Conservation (phyloP, 2,113 vertebrate genomes). For the Syngnathus floridae region DNA sequence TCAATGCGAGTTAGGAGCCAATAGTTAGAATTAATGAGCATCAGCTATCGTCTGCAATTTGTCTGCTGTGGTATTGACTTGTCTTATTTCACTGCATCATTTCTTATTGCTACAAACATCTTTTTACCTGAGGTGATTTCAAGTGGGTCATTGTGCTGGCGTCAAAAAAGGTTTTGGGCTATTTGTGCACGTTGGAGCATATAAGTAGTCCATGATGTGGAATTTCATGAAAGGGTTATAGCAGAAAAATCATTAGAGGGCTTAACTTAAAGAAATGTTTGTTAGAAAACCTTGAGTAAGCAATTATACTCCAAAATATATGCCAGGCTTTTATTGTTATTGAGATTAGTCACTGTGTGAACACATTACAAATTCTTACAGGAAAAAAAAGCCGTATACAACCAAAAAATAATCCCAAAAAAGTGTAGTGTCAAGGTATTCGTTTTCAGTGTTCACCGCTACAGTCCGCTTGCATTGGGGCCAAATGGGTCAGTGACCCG, state of each 20-base stretch:
- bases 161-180: conserved; percentile 40
- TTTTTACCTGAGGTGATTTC: conserved; percentile 50
- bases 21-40: conserved; percentile 64
- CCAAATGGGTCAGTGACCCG: background rate
- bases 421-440: background rate
- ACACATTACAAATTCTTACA: no score
- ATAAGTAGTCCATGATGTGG: conserved; percentile 11
- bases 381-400: no score
- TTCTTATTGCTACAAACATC: conserved; percentile 65
- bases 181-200: conserved; percentile 35
- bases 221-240: conserved; percentile 34
- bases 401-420: no score
- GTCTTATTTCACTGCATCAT: conserved; percentile 72
- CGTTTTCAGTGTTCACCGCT: background rate
- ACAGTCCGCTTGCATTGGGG: background rate
- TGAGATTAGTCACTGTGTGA: no score
- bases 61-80: conserved; percentile 64
- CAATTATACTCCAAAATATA: background rate
- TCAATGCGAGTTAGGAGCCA: conserved; percentile 57
- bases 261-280: background rate
- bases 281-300: background rate
- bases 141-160: conserved; percentile 51
- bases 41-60: conserved; percentile 56
- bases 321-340: background rate
- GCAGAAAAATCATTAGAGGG: conserved; percentile 28